These are phyloP conservation scores for Thalassaphorura encarpata DNA, from an alignment of 1,140 invertebrate genomes.

Conservation along the genomic window DNA sequence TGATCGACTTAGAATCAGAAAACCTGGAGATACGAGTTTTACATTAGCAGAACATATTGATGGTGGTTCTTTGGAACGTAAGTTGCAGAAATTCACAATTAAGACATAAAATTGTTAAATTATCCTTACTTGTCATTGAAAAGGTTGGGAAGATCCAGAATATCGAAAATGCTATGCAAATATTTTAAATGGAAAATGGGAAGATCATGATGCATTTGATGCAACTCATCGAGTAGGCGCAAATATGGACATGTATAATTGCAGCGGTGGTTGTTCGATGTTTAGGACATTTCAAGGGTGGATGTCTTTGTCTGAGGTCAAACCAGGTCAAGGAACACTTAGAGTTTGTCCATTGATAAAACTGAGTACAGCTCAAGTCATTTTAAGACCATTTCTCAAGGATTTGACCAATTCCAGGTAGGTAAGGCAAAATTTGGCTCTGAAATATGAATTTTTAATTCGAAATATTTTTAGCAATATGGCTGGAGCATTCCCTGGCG, in stretches of 20 bases:
- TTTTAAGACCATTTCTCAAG: neutral
- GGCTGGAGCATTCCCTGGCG: slow-evolving; percentile 9
- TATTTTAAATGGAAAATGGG: slow-evolving; percentile 16
- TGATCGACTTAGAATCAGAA: slow-evolving; percentile 10
- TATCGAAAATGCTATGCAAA: slow-evolving; percentile 11
- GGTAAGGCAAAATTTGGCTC: too few species aligned
- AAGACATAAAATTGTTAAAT: neutral
- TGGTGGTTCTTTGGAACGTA: slow-evolving; percentile 12
- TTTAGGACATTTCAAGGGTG: slow-evolving; percentile 14
- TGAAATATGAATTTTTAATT: neutral
- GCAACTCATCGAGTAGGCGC: slow-evolving; percentile 11
- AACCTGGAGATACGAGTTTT: slow-evolving; percentile 4
- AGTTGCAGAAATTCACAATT: too few species aligned
- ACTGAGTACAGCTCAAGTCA: slow-evolving; percentile 1
- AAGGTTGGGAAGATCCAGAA: slow-evolving; percentile 16
- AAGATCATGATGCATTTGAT: slow-evolving; percentile 11
- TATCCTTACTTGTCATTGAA: neutral
- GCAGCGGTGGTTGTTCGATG: slow-evolving; percentile 17
- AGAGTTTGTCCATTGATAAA: slow-evolving; percentile 17
- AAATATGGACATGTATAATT: slow-evolving; percentile 14
- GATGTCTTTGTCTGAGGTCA: slow-evolving; percentile 11
- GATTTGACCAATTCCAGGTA: neutral
- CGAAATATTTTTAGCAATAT: slow-evolving; percentile 8
- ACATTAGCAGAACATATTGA: slow-evolving; percentile 11
- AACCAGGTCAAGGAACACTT: slow-evolving; percentile 11